These are phyloP conservation scores for human DNA, from an alignment of 2,113 vertebrate genomes.

Conservation along the genomic window GRCh38 chr21:39616501-39617000, in stretches of 20 bases:
- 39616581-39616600: neutral
- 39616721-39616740: neutral
- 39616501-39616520: neutral
- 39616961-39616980: neutral
- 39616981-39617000: neutral
- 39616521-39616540: neutral
- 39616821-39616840: neutral
- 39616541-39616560: neutral
- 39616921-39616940: neutral
- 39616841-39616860: neutral
- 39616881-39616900: neutral
- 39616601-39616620: neutral
- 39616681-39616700: neutral
- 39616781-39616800: neutral
- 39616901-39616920: neutral
- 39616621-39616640: neutral
- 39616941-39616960: neutral
- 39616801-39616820: neutral
- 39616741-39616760: neutral
- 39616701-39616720: neutral
- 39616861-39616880: neutral
- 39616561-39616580: neutral
- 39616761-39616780: fast-evolving
- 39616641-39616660: neutral
- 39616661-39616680: neutral